Base-by-base conservation (phyloP, 2,797 vertebrate genomes). In the Arremon aurantiirostris region DNA sequence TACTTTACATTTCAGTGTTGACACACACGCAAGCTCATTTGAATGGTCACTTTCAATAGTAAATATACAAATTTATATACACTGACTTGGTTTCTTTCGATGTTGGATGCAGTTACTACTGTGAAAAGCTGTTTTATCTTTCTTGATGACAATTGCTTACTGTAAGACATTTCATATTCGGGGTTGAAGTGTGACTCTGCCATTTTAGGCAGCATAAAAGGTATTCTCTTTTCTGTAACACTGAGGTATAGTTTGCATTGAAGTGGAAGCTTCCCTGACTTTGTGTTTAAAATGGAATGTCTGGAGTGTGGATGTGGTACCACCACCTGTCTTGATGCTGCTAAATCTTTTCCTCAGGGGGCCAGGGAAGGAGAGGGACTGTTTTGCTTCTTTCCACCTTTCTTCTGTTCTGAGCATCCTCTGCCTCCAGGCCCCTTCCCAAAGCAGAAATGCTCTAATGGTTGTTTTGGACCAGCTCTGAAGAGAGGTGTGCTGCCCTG, bases 331-430 rank as follows among this genome's bases (percentile, higher is more conserved):
- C 59, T 28, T 88, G 59, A 39, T 49, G n/a, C 22, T 89, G 79
- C 6, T 42, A 11, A 83, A 19, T 69, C 26, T 70, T 89, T 46
- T 88, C 8, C 37, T 64, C 0, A 0, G 17, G 9, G 7, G 8
- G 6, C 19, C 37, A 11, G 41, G 42, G 50, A 83, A 65, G 35
- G 35, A 87, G 60, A 75, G 46, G 41, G 42, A 5, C 30, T 11
- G 57, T 91, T 88, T 61, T 83, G 8, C n/a, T 47, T 76, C 71
- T 50, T 91, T 71, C 65, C 19, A 60, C 73, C 41, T 91, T 81
- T 53, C 23, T 68, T 50, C 42, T 68, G 30, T 41, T 68, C 26
- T 64, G 65, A 86, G 69, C 69, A 55, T 68, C 24, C 47, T 81
- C 53, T 88, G 72, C 57, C 26, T 77, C 28, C 53, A 55, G 65